phyloP scores from a whole-genome alignment of 2,113 vertebrate species.

The Amia ocellicauda region DNA sequence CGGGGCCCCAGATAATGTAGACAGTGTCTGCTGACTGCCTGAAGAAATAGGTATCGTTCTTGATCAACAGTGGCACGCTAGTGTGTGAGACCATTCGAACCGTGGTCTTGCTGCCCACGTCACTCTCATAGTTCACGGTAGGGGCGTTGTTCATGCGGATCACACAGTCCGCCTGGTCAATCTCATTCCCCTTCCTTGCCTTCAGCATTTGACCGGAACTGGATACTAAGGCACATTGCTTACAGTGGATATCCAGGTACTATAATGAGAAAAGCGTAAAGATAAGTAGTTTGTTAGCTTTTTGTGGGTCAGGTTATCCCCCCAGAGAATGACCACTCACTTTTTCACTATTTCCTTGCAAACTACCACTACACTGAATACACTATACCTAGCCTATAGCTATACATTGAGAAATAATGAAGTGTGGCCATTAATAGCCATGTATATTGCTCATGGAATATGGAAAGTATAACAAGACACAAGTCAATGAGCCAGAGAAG shows the following conservation, averaged over 20 bases:
- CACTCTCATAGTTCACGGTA: conserved; percentile 72
- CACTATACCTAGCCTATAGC: no score
- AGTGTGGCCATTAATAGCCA: no score
- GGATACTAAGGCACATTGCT: conserved; percentile 81
- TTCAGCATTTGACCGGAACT: conserved; percentile 92
- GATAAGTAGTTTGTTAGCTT: no score
- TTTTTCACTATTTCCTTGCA: no score
- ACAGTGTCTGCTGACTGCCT: conserved; percentile 65
- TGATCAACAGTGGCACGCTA: conserved; percentile 78
- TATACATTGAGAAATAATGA: no score
- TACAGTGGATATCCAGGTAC: conserved; percentile 58
- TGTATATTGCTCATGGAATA: no score
- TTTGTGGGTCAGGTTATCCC: no score
- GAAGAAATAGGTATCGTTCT: conserved; percentile 79
- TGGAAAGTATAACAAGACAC: no score
- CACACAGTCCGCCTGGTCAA: conserved; percentile 75
- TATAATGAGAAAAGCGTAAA: conserved; percentile 31
- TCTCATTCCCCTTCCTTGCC: conserved; percentile 66
- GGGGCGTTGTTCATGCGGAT: conserved; percentile 93
- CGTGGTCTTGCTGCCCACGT: conserved; percentile 77
- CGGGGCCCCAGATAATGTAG: conserved; percentile 89
- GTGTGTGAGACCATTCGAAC: conserved; percentile 88
- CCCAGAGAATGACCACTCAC: no score
- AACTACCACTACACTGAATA: no score
- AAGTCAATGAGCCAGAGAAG: no score